These are phyloP conservation scores for Pseudomugil gertrudae DNA, from an alignment of 2,797 vertebrate species.

Conservation along the genomic window DNA sequence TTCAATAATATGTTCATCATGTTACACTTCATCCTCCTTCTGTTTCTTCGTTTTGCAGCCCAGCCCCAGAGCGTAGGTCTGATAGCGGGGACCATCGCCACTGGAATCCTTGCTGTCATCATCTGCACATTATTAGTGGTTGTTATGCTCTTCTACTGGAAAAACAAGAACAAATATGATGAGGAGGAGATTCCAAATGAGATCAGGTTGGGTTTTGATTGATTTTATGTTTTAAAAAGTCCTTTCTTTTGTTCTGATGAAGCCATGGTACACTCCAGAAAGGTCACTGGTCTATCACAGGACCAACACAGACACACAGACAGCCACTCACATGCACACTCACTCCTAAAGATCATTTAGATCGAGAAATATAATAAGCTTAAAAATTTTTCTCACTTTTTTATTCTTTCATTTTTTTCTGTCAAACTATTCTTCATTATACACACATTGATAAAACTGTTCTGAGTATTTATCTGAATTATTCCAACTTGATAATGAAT, in stretches of 20 bases:
- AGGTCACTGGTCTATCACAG: too few relatives aligned
- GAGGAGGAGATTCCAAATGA: slow-evolving; percentile 99
- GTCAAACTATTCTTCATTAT: background rate
- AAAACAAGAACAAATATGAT: slow-evolving; percentile 95
- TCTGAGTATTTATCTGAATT: too few relatives aligned
- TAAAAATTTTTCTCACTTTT: too few relatives aligned
- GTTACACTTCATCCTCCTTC: background rate
- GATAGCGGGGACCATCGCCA: slow-evolving; percentile 91
- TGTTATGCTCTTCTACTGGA: slow-evolving; percentile 94
- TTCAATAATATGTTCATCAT: background rate
- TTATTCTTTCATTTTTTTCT: too few relatives aligned
- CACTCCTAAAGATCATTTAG: too few relatives aligned
- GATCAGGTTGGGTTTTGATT: slow-evolving; percentile 87
- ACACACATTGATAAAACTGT: background rate
- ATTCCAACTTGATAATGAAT: background rate
- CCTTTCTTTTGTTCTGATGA: too few relatives aligned
- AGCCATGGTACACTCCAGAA: too few relatives aligned
- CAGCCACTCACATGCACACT: too few relatives aligned
- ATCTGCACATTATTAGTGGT: slow-evolving; percentile 89
- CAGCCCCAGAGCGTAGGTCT: slow-evolving; percentile 91
- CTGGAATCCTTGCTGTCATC: slow-evolving; percentile 86
- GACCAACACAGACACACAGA: too few relatives aligned
- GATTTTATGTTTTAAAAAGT: background rate
- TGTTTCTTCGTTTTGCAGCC: slow-evolving; percentile 78
- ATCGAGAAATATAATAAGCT: too few relatives aligned